A percentile compares a stretch with the other conserved stretches of the same genome.
phyloP scores from a whole-genome alignment of 1,140 invertebrate species.

The Aphaenogaster rudis region DNA sequence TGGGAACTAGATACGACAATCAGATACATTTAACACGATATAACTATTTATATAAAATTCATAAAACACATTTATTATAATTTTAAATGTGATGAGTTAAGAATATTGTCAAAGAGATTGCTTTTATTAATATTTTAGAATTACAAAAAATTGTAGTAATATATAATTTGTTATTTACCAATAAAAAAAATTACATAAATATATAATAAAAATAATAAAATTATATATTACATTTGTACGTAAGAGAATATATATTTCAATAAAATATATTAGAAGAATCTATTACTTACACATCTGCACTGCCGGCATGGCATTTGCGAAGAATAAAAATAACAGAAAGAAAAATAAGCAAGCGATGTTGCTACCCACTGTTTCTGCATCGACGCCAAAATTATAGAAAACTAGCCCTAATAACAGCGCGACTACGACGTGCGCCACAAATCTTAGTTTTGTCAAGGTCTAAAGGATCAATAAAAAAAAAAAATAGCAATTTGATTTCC shows the following conservation, averaged over 20 bases:
- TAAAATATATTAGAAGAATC: neutral
- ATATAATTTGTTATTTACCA: neutral
- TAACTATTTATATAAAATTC: conserved; percentile 21
- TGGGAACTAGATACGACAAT: conserved; percentile 89
- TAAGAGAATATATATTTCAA: neutral
- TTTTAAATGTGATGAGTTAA: neutral
- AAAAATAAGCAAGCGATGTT: conserved; percentile 95
- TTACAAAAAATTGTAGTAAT: neutral
- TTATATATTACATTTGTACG: neutral
- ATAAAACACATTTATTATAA: neutral
- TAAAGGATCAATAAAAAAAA: conserved; percentile 81
- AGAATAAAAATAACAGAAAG: conserved; percentile 94
- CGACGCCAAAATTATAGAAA: conserved; percentile 93
- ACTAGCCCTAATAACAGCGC: conserved; percentile 93
- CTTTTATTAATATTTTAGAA: neutral
- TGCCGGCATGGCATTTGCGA: conserved; percentile 95
- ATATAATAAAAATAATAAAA: neutral
- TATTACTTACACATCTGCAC: conserved; percentile 93
- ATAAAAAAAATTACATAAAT: neutral
- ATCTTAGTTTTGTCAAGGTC: conserved; percentile 91
- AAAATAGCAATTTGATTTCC: neutral
- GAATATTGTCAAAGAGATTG: neutral
- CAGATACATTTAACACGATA: conserved; percentile 52
- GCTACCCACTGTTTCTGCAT: conserved; percentile 91
- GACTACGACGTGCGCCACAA: conserved; percentile 91